phyloP scores from a whole-genome alignment of 2,113 vertebrate genomes.

The Corythornis vintsioides region DNA sequence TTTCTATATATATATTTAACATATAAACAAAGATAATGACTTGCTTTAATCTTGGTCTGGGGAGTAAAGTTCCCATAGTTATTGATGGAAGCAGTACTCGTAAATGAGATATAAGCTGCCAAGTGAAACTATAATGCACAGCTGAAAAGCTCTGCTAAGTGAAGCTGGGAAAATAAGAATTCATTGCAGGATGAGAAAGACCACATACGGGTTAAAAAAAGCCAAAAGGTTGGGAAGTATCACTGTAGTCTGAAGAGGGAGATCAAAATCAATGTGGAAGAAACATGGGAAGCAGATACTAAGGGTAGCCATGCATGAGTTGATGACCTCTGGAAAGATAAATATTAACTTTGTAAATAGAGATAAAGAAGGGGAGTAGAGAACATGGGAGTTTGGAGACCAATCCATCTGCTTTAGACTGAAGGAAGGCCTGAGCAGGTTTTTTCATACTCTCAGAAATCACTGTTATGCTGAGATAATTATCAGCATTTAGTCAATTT shows the following conservation, averaged over 20 bases:
- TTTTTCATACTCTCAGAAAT: neutral
- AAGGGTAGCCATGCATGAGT: neutral
- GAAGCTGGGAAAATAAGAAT: neutral
- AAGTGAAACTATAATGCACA: neutral
- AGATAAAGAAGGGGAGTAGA: neutral
- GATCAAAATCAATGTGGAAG: neutral
- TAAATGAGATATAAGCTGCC: neutral
- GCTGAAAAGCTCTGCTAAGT: neutral
- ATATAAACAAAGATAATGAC: neutral
- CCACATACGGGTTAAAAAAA: neutral
- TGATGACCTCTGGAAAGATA: neutral
- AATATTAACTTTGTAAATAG: neutral
- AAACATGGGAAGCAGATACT: neutral
- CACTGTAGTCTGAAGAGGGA: neutral
- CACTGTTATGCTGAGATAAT: neutral
- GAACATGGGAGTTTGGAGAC: neutral
- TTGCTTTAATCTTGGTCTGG: neutral
- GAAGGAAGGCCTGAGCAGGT: neutral
- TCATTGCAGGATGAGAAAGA: neutral
- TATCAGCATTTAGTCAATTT: neutral
- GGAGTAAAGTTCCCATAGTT: neutral
- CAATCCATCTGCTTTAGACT: neutral
- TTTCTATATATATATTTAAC: neutral
- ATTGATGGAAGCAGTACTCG: neutral
- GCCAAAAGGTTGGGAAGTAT: neutral